Evolutionary conservation across 2,888 invertebrate species (phyloP).

Genomic region (Amblyjoppa fuscipennis): DNA sequence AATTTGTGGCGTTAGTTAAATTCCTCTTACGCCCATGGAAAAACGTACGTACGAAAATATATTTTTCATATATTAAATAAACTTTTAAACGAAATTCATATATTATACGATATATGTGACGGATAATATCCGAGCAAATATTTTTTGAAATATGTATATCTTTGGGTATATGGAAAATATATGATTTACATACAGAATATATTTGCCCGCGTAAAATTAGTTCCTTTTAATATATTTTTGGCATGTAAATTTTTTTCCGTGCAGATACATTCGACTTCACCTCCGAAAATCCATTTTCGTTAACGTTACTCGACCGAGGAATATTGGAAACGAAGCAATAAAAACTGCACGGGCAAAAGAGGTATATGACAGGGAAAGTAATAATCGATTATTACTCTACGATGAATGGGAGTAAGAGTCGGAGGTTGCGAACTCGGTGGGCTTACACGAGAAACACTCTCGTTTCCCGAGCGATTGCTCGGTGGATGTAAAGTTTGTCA

Average conservation of each 20-base stretch:
- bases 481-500: constrained; percentile 2
- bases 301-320: constrained; percentile 14
- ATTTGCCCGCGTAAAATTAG: too few relatives aligned
- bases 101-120: too few relatives aligned
- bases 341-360: constrained; percentile 35
- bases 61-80: too few relatives aligned
- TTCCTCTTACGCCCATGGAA: too few relatives aligned
- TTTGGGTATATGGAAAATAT: too few relatives aligned
- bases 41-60: too few relatives aligned
- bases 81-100: too few relatives aligned
- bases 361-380: constrained; percentile 39
- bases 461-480: constrained; percentile 18
- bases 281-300: not conserved
- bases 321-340: constrained; percentile 37
- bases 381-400: constrained; percentile 60
- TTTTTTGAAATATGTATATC: too few relatives aligned
- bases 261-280: not conserved
- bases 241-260: not conserved
- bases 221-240: not conserved
- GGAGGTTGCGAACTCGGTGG: constrained; percentile 7
- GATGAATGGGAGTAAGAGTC: constrained; percentile 17
- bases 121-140: too few relatives aligned
- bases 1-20: too few relatives aligned
- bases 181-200: too few relatives aligned
- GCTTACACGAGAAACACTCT: constrained; percentile 27